Conservation (phyloP, 2,797 vertebrate species). For the Harpagifer antarcticus region DNA sequence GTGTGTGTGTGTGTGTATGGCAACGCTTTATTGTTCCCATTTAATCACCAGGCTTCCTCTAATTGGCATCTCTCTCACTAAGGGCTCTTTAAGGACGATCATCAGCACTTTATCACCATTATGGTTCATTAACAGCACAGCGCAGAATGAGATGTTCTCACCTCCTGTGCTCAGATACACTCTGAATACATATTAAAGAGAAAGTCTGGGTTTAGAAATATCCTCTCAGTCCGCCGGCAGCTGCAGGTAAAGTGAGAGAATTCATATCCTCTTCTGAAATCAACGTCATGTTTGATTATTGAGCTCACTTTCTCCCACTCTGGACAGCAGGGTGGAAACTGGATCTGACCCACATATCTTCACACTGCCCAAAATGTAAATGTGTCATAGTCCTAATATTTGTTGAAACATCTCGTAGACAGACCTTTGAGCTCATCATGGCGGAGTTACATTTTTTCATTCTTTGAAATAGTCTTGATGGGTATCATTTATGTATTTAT, state of each 20-base stretch:
- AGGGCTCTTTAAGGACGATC: conserved; percentile 48
- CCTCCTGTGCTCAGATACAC: background rate
- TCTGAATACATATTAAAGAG: conserved; percentile 1
- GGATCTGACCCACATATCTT: background rate
- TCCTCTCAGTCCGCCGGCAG: background rate
- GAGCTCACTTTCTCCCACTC: background rate
- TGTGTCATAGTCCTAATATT: background rate
- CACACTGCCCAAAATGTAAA: background rate
- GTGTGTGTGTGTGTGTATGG: background rate
- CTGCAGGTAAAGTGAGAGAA: conserved; percentile 18
- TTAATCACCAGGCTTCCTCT: conserved; percentile 46
- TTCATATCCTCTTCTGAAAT: conserved; percentile 7
- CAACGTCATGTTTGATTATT: background rate
- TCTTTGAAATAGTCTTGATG: background rate
- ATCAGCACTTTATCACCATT: conserved; percentile 52
- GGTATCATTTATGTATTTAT: too few relatives aligned
- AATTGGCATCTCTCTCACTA: conserved; percentile 48
- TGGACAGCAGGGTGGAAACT: background rate
- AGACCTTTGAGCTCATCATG: background rate
- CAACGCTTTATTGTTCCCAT: conserved; percentile 28
- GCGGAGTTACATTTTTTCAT: background rate
- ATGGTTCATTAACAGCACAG: conserved; percentile 2
- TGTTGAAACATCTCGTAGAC: background rate
- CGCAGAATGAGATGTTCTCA: conserved; percentile 3
- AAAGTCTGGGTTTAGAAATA: conserved; percentile 13